Base-by-base conservation (phyloP, 2,113 vertebrate genomes). In the Melanerpes aurifrons region DNA sequence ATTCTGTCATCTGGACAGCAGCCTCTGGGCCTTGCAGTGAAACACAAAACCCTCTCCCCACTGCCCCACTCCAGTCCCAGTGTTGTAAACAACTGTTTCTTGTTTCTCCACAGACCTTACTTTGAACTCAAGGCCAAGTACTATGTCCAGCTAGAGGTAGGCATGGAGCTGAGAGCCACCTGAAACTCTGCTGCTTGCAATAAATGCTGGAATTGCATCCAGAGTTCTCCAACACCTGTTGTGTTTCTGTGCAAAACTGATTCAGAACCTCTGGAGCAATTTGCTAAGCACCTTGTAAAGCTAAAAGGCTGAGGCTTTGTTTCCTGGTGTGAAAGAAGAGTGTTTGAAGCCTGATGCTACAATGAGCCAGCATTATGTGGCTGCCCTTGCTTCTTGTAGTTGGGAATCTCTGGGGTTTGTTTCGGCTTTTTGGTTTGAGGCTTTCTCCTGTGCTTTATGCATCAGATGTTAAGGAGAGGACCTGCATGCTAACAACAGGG, bases 81-180 rank as follows among this genome's bases (percentile, higher is more conserved):
- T 57, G 63, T 37, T 29, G 67, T 87, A 75, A 90, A 75, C 20
- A 54, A 13, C 11, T 68, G 22, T 78, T 95, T 81, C 89, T 63
- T 92, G 83, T 92, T 87, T 93, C 68, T 89, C 87, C 47, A 43
- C 97, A 99, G 99, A 96, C 99, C 99, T 72, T 99, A 99, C 96
- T 99, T 99, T 98, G 99, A 99, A 97, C 98, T 99, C 95, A 99
- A 99, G 97, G 98, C 98, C 0, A 99, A 98, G 96, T 99, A 98
- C 96, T 99, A 99, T 9, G 97, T 99, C 47, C 98, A 99, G 54
- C 98, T 99, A 22, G 99, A 99, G 99, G 99, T 99, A 97, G 0
- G 98, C 97, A 47, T 22, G 13, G 37, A 32, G 81, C 66, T 69
- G 50, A 54, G 22, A 54, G 54, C 45, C 47, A 10, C n/a, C 22